A percentile compares a stretch with the other conserved stretches of the same genome.
Evolutionary conservation across 92 coral and sea anemone species (phyloP).

Genomic region (Palythoa heliodiscus): DNA sequence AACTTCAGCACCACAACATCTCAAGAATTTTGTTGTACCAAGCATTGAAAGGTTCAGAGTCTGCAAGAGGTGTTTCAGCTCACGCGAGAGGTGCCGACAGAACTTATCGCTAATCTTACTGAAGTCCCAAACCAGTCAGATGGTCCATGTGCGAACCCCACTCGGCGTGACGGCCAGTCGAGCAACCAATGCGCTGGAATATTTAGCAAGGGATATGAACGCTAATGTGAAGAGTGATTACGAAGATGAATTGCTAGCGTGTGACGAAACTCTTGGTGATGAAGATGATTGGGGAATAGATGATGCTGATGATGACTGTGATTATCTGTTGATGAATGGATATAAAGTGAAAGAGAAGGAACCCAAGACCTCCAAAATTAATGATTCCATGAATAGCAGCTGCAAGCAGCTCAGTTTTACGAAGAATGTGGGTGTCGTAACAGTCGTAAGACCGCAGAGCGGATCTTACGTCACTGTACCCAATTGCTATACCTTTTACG

Average conservation of each 20-base stretch:
- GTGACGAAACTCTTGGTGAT: constrained; percentile 83
- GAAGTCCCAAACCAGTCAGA: constrained; percentile 82
- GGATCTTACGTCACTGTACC: constrained; percentile 63
- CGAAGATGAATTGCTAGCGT: constrained; percentile 68
- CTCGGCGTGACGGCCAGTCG: constrained; percentile 89
- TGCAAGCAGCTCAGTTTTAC: constrained; percentile 27
- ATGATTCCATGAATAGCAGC: neutral
- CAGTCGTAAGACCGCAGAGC: constrained; percentile 68
- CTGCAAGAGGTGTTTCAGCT: constrained; percentile 91
- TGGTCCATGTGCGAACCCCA: constrained; percentile 85
- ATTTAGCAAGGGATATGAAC: constrained; percentile 76
- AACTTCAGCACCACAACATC: constrained; percentile 80
- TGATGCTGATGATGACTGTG: constrained; percentile 66
- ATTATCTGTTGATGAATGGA: constrained; percentile 47
- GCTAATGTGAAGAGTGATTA: constrained; percentile 67
- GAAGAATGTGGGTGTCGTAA: constrained; percentile 73
- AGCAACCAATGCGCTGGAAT: constrained; percentile 79
- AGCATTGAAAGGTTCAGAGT: constrained; percentile 84
- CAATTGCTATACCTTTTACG: constrained; percentile 75
- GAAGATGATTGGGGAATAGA: constrained; percentile 77
- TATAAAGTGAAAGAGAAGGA: constrained; percentile 43
- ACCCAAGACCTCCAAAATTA: constrained; percentile 24
- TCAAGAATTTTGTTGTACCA: constrained; percentile 81
- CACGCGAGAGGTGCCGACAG: constrained; percentile 88
- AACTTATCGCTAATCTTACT: constrained; percentile 87